A percentile compares a stretch with the other conserved stretches of the same genome.
These are phyloP conservation scores for Heliconius hermathena DNA, from an alignment of 1,140 invertebrate species.

Conservation along the genomic window DNA sequence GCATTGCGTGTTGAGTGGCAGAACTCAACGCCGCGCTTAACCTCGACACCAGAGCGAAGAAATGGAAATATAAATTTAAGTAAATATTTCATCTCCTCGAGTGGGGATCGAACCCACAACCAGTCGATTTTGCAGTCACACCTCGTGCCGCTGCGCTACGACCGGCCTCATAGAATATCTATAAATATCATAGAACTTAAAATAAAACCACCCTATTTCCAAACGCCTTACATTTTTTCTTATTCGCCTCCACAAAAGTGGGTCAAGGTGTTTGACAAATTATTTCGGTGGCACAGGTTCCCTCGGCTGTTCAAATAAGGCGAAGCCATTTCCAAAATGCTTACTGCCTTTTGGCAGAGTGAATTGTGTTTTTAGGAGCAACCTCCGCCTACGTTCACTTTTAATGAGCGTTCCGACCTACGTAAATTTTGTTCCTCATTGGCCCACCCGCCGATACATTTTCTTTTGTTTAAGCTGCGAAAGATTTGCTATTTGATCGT, in stretches of 20 bases:
- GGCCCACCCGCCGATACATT: slow-evolving; percentile 26
- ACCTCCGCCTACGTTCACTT: slow-evolving; percentile 38
- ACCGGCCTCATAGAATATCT: too few species aligned
- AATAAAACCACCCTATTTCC: slow-evolving; percentile 40
- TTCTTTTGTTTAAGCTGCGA: slow-evolving; percentile 18
- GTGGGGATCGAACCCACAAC: too few species aligned
- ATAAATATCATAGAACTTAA: slow-evolving; percentile 41
- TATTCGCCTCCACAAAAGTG: slow-evolving; percentile 50
- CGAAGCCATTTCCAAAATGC: slow-evolving; percentile 60
- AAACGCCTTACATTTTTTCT: slow-evolving; percentile 44
- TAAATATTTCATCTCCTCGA: too few species aligned
- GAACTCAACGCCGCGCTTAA: too few species aligned
- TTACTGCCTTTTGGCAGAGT: slow-evolving; percentile 44
- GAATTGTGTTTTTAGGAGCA: slow-evolving; percentile 45
- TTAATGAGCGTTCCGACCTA: slow-evolving; percentile 43
- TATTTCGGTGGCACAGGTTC: slow-evolving; percentile 59
- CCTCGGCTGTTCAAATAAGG: slow-evolving; percentile 58
- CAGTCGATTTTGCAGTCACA: too few species aligned
- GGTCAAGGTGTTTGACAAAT: slow-evolving; percentile 71
- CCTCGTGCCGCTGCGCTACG: too few species aligned
- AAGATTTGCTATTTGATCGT: slow-evolving; percentile 5
- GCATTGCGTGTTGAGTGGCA: too few species aligned
- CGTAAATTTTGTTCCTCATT: slow-evolving; percentile 42
- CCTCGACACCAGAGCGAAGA: too few species aligned
- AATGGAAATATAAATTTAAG: too few species aligned